Evolutionary conservation across 2,888 invertebrate species (phyloP).

Genomic region (Heteromyza rotundicornis): DNA sequence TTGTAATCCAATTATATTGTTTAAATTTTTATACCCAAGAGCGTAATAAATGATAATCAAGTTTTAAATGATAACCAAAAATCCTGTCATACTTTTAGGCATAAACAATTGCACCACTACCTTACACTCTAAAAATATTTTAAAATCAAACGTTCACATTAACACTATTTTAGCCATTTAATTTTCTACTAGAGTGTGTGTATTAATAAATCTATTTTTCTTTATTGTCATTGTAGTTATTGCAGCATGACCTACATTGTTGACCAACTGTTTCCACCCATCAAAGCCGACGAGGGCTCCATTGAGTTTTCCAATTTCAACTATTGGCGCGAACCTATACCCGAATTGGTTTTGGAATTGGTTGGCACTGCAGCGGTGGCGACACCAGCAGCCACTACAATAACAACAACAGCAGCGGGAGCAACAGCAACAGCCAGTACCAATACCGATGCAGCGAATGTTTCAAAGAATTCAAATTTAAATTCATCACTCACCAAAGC

Average conservation of each 20-base stretch:
- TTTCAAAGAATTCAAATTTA: constrained; percentile 26
- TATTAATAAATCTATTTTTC: not conserved
- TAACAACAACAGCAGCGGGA: not conserved
- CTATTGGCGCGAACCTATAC: constrained; percentile 92
- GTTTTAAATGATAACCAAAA: too few relatives aligned
- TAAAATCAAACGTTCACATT: too few relatives aligned
- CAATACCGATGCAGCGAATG: constrained; percentile 21
- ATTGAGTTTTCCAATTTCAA: constrained; percentile 85
- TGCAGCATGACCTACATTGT: constrained; percentile 92
- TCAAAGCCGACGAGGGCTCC: constrained; percentile 69
- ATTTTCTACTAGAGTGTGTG: too few relatives aligned
- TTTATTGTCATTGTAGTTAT: constrained; percentile 73
- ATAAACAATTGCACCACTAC: too few relatives aligned
- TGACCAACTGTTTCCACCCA: constrained; percentile 94
- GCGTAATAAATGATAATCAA: too few relatives aligned
- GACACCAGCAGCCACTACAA: constrained; percentile 2
- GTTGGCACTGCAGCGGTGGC: constrained; percentile 33
- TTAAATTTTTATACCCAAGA: too few relatives aligned
- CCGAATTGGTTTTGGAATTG: constrained; percentile 62
- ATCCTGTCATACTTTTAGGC: too few relatives aligned
- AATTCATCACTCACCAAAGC: constrained; percentile 40
- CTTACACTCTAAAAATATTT: too few relatives aligned
- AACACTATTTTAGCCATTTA: too few relatives aligned
- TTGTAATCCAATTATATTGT: too few relatives aligned
- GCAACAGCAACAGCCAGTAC: constrained; percentile 18